Conservation (phyloP, 2,888 invertebrate genomes). For the Gastrophysa polygoni region DNA sequence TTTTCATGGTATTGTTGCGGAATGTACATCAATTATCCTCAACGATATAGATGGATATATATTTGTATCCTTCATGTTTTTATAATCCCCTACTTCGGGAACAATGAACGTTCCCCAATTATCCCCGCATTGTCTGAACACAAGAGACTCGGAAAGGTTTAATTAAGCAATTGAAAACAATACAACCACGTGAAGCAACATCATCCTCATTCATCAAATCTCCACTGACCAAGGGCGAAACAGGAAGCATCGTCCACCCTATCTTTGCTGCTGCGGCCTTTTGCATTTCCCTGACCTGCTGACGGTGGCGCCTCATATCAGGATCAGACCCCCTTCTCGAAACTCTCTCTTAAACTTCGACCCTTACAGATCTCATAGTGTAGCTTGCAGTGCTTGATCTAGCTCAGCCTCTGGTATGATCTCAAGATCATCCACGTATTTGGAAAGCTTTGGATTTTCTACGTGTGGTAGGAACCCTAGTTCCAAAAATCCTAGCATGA, state of each 20-base stretch:
- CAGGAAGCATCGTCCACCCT: constrained; percentile 18
- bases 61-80: background rate
- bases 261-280: constrained; percentile 19
- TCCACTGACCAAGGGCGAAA: constrained; percentile 25
- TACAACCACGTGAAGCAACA: constrained; percentile 21
- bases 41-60: background rate
- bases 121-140: background rate
- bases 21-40: no score
- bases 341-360: no score
- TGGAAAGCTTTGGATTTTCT: no score
- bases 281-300: constrained; percentile 18
- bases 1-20: no score
- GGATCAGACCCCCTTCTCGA: no score
- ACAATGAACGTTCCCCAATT: background rate
- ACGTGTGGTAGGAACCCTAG: no score
- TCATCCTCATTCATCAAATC: constrained; percentile 25
- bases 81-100: background rate
- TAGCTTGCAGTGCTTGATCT: no score
- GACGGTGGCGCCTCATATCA: background rate
- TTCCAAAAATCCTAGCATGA: no score
- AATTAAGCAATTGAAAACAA: constrained; percentile 14
- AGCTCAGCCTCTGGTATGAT: no score
- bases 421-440: no score
- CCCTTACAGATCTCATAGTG: no score
- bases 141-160: background rate